These are phyloP conservation scores for Netelia fuscicornis DNA, from an alignment of 2,888 invertebrate genomes.

Conservation along the genomic window DNA sequence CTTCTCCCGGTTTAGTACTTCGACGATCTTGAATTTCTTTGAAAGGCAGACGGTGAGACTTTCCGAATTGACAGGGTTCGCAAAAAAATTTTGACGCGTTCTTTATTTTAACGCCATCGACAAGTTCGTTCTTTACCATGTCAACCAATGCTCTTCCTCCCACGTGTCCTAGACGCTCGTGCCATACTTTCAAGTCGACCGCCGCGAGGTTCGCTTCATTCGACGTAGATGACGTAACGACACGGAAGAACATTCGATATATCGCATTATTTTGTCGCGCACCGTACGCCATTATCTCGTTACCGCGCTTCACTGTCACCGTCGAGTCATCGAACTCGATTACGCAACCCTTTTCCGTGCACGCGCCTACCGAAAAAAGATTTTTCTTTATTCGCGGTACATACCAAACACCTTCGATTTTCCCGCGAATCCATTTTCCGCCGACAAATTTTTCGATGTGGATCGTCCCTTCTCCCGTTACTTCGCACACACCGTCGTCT, in stretches of 20 bases:
- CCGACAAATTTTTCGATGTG: constrained; percentile 41
- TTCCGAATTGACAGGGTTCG: constrained; percentile 57
- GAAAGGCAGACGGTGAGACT: constrained; percentile 56
- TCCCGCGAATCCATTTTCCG: constrained; percentile 22
- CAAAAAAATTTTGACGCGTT: constrained; percentile 48
- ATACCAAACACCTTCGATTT: constrained; percentile 62
- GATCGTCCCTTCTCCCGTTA: constrained; percentile 44
- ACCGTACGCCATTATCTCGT: constrained; percentile 23
- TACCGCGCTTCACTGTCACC: constrained; percentile 5
- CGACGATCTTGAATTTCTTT: constrained; percentile 22
- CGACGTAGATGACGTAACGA: background rate
- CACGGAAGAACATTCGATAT: constrained; percentile 53
- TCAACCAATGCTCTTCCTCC: constrained; percentile 31
- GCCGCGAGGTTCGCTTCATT: constrained; percentile 32
- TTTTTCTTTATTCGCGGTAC: constrained; percentile 65
- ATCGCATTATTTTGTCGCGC: constrained; percentile 43
- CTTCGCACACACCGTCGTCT: constrained; percentile 38
- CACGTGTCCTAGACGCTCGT: constrained; percentile 56
- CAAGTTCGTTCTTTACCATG: constrained; percentile 32
- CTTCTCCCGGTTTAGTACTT: constrained; percentile 46
- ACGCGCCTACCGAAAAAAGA: constrained; percentile 63
- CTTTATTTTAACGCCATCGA: constrained; percentile 51
- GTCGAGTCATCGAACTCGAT: constrained; percentile 1
- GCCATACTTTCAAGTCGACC: constrained; percentile 39
- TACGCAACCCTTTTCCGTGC: constrained; percentile 34